Conservation (phyloP, 2,113 vertebrate genomes). For the Chaetops frenatus region DNA sequence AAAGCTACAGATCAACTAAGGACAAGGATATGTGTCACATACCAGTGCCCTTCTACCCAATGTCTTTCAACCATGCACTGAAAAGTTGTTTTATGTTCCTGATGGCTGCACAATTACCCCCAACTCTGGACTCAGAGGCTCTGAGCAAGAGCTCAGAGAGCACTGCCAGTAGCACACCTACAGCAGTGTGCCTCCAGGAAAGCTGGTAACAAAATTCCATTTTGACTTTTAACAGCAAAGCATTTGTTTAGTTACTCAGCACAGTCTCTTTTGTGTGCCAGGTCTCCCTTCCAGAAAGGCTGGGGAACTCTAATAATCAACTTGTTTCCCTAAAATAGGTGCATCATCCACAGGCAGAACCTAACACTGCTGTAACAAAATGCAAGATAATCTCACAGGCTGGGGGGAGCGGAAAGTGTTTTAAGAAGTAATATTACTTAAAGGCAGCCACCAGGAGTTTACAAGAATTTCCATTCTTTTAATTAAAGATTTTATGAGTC, state of each 20-base stretch:
- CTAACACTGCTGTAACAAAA: background rate
- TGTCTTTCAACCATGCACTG: background rate
- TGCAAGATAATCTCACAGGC: background rate
- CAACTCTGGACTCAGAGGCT: background rate
- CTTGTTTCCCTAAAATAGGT: background rate
- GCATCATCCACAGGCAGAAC: background rate
- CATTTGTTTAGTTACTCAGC: background rate
- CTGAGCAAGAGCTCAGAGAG: background rate
- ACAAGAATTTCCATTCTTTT: slow-evolving; percentile 58
- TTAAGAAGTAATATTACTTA: slow-evolving; percentile 25
- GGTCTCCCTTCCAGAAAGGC: background rate
- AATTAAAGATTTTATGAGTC: slow-evolving; percentile 63
- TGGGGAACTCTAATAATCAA: background rate
- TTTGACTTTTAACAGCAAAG: background rate
- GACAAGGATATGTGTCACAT: background rate
- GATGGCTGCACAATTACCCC: background rate
- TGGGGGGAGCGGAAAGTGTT: background rate
- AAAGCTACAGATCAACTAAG: background rate
- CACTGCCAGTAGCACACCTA: background rate
- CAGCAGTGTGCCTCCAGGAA: background rate
- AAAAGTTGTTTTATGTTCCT: background rate
- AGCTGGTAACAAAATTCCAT: background rate
- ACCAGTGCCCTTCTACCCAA: background rate
- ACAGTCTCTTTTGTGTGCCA: background rate
- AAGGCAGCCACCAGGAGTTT: slow-evolving; percentile 49